Evolutionary conservation across 1,140 invertebrate genomes (phyloP).

Genomic region (Forficula auricularia): DNA sequence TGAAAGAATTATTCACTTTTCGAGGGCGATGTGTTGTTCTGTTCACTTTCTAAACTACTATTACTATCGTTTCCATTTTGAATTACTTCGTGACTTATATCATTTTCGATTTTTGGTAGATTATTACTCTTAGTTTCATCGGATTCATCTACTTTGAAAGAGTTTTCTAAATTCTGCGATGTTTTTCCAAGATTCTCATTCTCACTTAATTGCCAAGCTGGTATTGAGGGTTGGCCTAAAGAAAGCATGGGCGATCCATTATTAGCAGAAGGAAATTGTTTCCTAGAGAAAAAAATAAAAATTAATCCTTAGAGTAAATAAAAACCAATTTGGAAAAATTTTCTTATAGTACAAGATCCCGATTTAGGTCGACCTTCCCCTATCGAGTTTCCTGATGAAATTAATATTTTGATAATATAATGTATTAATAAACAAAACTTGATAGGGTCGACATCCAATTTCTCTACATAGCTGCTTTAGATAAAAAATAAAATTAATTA

Average conservation of each 20-base stretch:
- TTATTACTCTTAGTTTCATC: no score
- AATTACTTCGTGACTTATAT: no score
- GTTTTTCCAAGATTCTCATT: conserved; percentile 12
- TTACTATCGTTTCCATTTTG: conserved; percentile 26
- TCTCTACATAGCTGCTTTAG: no score
- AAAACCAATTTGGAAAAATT: neutral
- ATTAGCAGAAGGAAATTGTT: conserved; percentile 42
- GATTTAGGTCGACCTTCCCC: no score
- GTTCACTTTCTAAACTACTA: conserved; percentile 31
- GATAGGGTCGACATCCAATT: no score
- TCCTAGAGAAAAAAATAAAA: conserved; percentile 28
- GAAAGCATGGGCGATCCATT: conserved; percentile 29
- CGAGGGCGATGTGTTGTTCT: no score
- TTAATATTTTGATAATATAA: no score
- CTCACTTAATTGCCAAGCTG: conserved; percentile 45
- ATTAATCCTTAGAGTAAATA: conserved; percentile 1
- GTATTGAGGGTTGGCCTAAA: conserved; percentile 50
- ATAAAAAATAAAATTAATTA: no score
- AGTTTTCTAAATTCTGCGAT: conserved; percentile 23
- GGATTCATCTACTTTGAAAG: conserved; percentile 23
- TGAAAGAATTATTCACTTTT: no score
- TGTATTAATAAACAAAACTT: no score
- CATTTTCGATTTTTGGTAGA: no score
- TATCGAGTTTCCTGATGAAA: no score
- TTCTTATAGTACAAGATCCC: neutral